Evolutionary conservation across 2,797 vertebrate genomes (phyloP).

Genomic region (Sebastes cheni): DNA sequence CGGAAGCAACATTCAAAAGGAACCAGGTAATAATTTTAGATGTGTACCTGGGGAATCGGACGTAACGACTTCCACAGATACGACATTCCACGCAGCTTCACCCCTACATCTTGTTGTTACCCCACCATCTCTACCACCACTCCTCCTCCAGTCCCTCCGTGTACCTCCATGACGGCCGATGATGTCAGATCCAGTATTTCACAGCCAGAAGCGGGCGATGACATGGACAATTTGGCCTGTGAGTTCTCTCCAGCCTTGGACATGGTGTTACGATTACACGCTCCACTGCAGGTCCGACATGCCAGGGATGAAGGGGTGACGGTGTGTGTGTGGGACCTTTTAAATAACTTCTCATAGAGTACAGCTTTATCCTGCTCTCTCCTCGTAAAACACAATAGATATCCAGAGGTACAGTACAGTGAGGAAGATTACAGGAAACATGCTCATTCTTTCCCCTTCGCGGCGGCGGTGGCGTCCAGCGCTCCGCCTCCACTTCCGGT

Average conservation of each 20-base stretch:
- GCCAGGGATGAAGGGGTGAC: slow-evolving; percentile 80
- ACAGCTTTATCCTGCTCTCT: slow-evolving; percentile 72
- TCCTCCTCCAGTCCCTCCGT: slow-evolving; percentile 12
- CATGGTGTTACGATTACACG: slow-evolving; percentile 92
- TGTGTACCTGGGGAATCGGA: slow-evolving; percentile 78
- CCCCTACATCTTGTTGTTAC: slow-evolving; percentile 57
- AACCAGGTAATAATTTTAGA: slow-evolving; percentile 89
- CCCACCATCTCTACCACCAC: not conserved
- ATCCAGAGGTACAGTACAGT: slow-evolving; percentile 14
- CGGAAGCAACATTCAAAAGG: slow-evolving; percentile 83
- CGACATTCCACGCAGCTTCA: slow-evolving; percentile 72
- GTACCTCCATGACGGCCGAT: slow-evolving; percentile 70
- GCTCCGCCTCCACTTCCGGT: slow-evolving; percentile 10
- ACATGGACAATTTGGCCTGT: slow-evolving; percentile 93
- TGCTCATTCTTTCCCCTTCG: not conserved
- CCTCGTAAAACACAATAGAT: slow-evolving; percentile 68
- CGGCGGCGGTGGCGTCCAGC: not conserved
- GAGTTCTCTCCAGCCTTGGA: slow-evolving; percentile 88
- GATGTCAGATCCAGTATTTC: slow-evolving; percentile 88
- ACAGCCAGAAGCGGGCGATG: slow-evolving; percentile 86
- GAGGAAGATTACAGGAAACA: slow-evolving; percentile 35
- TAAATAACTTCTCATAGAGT: slow-evolving; percentile 77
- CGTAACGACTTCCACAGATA: slow-evolving; percentile 88
- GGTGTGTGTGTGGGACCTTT: slow-evolving; percentile 77
- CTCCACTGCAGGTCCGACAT: slow-evolving; percentile 81